A percentile compares a stretch with the other conserved stretches of the same genome.
Conservation (phyloP, 2,113 vertebrate species). For the Scolopax mira region DNA sequence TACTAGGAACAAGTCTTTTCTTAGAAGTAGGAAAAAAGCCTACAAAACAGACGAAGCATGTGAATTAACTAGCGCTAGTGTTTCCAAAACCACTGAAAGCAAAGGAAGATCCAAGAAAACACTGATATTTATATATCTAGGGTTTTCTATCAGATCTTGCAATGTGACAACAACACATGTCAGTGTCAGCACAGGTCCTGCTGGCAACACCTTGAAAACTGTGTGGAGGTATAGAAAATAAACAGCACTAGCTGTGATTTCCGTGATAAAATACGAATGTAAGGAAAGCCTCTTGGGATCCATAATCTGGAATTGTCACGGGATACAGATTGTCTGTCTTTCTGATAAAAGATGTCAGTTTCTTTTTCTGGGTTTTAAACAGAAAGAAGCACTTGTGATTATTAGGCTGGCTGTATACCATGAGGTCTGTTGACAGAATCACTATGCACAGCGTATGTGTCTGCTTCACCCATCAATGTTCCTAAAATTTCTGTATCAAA, state of each 20-base stretch:
- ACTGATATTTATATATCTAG: conserved; percentile 70
- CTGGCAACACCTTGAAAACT: conserved; percentile 83
- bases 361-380: conserved; percentile 78
- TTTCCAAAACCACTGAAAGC: conserved; percentile 62
- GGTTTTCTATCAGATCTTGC: conserved; percentile 78
- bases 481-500: conserved; percentile 53
- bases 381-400: conserved; percentile 83
- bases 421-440: conserved; percentile 69
- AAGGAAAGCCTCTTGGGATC: conserved; percentile 82
- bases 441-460: conserved; percentile 33
- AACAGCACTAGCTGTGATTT: conserved; percentile 75
- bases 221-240: conserved; percentile 70
- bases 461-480: conserved; percentile 40
- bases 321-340: conserved; percentile 82
- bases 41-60: conserved; percentile 20
- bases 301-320: conserved; percentile 82
- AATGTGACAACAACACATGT: conserved; percentile 81
- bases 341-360: conserved; percentile 84
- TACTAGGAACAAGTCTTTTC: conserved; percentile 17
- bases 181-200: conserved; percentile 78
- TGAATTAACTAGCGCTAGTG: conserved; percentile 43
- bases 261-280: conserved; percentile 78
- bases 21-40: conserved; percentile 30
- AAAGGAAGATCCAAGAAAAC: conserved; percentile 69
- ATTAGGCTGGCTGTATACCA: conserved; percentile 68